Evolutionary conservation across 2,113 vertebrate species (phyloP), one percentile per base, ranked within the genome.

Genomic region (Crotalus helleri): DNA sequence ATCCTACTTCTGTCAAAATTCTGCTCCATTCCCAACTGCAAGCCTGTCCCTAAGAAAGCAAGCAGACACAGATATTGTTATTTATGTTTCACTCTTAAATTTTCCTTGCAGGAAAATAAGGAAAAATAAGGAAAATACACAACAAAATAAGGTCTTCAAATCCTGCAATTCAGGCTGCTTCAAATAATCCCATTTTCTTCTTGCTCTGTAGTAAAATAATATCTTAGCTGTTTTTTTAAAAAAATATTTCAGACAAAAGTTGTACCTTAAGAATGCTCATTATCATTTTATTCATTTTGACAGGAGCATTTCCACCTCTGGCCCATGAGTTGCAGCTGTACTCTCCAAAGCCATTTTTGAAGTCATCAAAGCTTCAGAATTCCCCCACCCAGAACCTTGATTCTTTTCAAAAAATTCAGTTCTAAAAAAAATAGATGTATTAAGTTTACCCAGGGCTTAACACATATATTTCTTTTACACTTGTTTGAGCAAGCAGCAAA

Each of bases 41-140:
- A 39, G 39, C 33, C 12, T 10, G 87, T 8, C 57, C 3, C 21
- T 21, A 4, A 88, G 17, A 89, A 53, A 57, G n/a, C 11, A 88
- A 64, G 23, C 86, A 23, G 23, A 59, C 24, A 85, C n/a, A 26
- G 23, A 21, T 44, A 19, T 26, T 57, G 19, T 59, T 91, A n/a
- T 85, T 85, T 46, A 61, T 61, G 44, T 49, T 64, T 13, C 58
- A 95, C 92, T 94, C 90, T 46, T 23, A n/a, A 26, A 19, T 21
- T 53, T 44, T 23, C 29, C 91, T 94, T 96, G 92, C 91, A 95
- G 95, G 92, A 85, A 94, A 93, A 95, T 88, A 23, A 7, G 53
- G 39, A 39, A 39, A 39, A 39, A 39, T 39, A 39, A 95, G 55
- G 12, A 95, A 90, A 17, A 21, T 9, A 44, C 33, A 44, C 74